Base-by-base conservation (phyloP, 2,113 vertebrate genomes). In the Lepus timidus region DNA sequence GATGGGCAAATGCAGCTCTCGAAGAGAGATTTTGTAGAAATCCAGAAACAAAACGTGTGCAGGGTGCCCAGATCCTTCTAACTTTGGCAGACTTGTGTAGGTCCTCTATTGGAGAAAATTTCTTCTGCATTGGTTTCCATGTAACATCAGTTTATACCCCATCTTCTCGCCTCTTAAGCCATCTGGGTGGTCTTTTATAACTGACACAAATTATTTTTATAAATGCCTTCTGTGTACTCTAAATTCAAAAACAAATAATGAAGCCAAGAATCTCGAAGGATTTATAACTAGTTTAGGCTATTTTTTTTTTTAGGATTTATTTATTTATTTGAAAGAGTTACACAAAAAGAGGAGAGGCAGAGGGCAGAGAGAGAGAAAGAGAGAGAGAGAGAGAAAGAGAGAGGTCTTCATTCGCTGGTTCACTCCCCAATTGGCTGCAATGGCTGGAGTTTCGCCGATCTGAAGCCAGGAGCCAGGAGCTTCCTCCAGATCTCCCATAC, bases 51-150 rank as follows among this genome's bases (percentile, higher is more conserved):
- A 39, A 44, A 83, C 91, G 49, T 19, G 70, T 85, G 44, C 33
- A 91, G 68, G 33, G 20, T 94, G 79, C 85, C 70, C 75, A 39
- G 5, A 33, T 67, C 96, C 91, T 88, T 84, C 78, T 67, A 76
- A 91, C 23, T 80, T 86, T 73, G 83, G 55, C 55, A 96, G 73
- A 62, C 62, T 16, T 74, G 51, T 25, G 6, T 52, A 22, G 76
- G 91, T 86, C 61, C 31, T 68, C 25, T 65, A 76, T 93, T 88
- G 88, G 79, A 64, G 52, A 64, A 82, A 91, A 88, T 82, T 92
- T 90, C 33, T 68, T 92, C 9, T 76, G 92, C 93, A 70, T 67
- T 80, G 84, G 76, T 96, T 93, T 90, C 61, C 67, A 76, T 90
- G 92, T 93, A 80, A 87, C 76, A 36, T 58, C 55, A 58, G 19